Evolutionary conservation across 2,113 vertebrate genomes (phyloP).

Genomic region (Stegastes partitus): DNA sequence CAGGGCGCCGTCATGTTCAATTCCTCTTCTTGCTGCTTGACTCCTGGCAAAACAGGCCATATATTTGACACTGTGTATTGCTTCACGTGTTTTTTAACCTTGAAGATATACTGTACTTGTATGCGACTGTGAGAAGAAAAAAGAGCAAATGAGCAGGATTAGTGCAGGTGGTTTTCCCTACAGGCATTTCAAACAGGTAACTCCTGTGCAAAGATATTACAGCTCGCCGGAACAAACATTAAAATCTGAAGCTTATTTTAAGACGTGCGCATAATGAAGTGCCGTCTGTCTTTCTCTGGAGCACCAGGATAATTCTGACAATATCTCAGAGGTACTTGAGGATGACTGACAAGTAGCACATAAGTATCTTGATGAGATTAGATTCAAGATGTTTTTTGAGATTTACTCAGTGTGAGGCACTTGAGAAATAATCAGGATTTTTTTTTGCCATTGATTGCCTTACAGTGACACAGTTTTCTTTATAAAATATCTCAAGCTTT

Average conservation of each 20-base stretch:
- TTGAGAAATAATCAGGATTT: constrained; percentile 52
- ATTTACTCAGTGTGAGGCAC: constrained; percentile 39
- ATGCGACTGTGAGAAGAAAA: neutral
- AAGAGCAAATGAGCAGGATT: neutral
- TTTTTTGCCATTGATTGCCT: constrained; percentile 39
- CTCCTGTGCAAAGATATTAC: neutral
- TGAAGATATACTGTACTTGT: neutral
- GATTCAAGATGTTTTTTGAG: constrained; percentile 32
- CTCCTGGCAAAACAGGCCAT: neutral
- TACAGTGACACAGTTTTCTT: constrained; percentile 30
- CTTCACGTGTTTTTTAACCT: neutral
- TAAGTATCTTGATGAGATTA: constrained; percentile 53
- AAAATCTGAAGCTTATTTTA: constrained; percentile 32
- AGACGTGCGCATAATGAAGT: constrained; percentile 13
- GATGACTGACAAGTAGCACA: constrained; percentile 49
- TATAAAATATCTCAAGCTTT: constrained; percentile 46
- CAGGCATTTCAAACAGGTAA: constrained; percentile 12
- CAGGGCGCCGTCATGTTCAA: neutral
- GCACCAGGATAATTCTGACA: constrained; percentile 28
- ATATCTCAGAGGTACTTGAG: constrained; percentile 36
- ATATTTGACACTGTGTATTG: neutral
- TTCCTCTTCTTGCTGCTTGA: constrained; percentile 2
- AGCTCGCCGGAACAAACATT: constrained; percentile 3
- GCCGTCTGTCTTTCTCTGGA: constrained; percentile 8
- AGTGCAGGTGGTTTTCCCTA: neutral